A percentile compares a stretch with the other conserved stretches of the same genome.
phyloP scores from a whole-genome alignment of 2,797 vertebrate species.

The Glossophaga mutica region DNA sequence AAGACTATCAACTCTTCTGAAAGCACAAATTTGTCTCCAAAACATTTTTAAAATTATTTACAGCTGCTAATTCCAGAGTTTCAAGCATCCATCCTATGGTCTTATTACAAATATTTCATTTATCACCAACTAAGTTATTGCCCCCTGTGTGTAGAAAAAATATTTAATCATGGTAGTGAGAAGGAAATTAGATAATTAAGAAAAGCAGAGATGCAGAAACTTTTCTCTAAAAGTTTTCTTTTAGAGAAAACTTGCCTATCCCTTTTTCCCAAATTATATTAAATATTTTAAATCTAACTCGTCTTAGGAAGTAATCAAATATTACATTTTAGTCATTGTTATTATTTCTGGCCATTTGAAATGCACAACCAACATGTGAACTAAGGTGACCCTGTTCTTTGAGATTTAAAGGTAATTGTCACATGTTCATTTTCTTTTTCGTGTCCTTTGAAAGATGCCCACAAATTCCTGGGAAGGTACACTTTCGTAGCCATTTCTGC shows the following conservation, averaged over 20 bases:
- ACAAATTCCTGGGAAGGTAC: neutral
- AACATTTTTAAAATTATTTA: neutral
- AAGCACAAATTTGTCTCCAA: neutral
- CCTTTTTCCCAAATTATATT: neutral
- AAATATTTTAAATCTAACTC: neutral
- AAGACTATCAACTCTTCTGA: neutral
- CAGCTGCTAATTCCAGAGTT: neutral
- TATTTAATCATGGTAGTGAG: neutral
- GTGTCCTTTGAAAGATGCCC: neutral
- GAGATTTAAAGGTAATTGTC: neutral
- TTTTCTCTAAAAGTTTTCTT: too few relatives aligned
- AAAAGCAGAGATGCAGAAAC: neutral
- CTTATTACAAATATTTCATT: neutral
- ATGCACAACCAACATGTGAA: neutral
- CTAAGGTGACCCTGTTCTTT: neutral
- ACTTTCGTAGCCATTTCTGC: neutral
- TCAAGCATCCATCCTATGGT: neutral
- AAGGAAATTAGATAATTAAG: neutral
- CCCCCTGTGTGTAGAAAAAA: neutral
- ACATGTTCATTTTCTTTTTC: neutral
- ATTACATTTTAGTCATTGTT: fast-evolving
- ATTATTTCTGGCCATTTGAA: neutral
- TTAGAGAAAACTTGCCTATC: neutral
- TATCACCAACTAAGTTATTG: neutral
- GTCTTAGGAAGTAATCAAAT: neutral